phyloP scores from a whole-genome alignment of 2,113 vertebrate genomes.

The Tragelaphus strepsiceros region DNA sequence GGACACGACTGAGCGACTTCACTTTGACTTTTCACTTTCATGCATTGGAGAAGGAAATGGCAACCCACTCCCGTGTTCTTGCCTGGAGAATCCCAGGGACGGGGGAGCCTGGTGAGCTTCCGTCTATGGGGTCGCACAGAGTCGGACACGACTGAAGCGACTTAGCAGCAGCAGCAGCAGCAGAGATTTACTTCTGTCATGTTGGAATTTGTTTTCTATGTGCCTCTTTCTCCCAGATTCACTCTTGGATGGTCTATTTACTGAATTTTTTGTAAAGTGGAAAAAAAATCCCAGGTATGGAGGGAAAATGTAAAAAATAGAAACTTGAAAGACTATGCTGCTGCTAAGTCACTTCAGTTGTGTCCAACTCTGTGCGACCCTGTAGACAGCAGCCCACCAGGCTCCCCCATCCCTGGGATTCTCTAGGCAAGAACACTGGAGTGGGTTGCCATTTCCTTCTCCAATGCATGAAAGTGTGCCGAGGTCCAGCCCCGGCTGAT shows the following conservation, averaged over 20 bases:
- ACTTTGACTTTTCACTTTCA: no score
- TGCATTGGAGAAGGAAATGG: no score
- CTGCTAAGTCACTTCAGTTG: rapidly evolving
- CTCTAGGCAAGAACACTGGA: not conserved
- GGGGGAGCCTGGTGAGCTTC: no score
- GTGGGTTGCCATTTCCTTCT: not conserved
- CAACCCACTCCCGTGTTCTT: no score
- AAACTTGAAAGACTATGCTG: not conserved
- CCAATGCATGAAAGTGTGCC: not conserved
- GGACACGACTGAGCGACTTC: no score
- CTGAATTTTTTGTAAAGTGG: not conserved
- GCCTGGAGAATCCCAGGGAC: no score
- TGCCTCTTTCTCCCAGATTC: not conserved
- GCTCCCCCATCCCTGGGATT: not conserved
- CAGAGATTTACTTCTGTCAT: not conserved
- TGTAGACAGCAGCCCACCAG: not conserved
- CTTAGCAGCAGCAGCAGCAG: no score
- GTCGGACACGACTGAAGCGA: no score
- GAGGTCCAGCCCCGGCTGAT: no score
- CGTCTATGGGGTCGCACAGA: no score
- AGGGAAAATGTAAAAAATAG: not conserved
- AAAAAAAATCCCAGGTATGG: not conserved
- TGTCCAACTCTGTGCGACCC: not conserved
- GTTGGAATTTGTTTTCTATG: not conserved
- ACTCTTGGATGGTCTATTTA: not conserved